Evolutionary conservation across 2,797 vertebrate genomes (phyloP).

Genomic region (Sebastes matsubarae): DNA sequence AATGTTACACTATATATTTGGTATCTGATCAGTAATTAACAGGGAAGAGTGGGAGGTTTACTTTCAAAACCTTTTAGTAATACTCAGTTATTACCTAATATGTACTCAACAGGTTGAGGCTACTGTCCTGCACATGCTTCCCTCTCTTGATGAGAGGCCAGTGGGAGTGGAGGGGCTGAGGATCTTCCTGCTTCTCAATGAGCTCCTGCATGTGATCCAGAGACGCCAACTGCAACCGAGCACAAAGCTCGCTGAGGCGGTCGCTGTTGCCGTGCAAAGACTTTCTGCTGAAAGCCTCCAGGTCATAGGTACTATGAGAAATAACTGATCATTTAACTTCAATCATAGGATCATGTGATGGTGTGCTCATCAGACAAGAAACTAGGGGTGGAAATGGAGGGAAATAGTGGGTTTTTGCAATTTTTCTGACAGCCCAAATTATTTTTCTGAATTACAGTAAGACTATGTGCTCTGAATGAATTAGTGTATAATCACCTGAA

Average conservation of each 20-base stretch:
- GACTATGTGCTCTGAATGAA: no score
- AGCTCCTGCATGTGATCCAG: conserved; percentile 60
- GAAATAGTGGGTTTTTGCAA: not conserved
- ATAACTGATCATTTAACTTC: not conserved
- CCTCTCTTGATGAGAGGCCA: conserved; percentile 35
- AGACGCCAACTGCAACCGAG: not conserved
- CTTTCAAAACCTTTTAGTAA: not conserved
- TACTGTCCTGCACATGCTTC: conserved; percentile 55
- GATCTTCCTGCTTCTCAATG: conserved; percentile 79
- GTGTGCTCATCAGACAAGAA: not conserved
- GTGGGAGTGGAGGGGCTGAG: conserved; percentile 78
- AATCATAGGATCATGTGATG: not conserved
- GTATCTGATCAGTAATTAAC: not conserved
- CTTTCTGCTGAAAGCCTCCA: conserved; percentile 54
- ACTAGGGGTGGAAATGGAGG: not conserved
- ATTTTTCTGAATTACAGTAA: no score
- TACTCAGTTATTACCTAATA: not conserved
- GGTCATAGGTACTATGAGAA: conserved; percentile 56
- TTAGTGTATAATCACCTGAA: no score
- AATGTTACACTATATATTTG: not conserved
- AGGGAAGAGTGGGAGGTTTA: not conserved
- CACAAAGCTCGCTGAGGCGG: conserved; percentile 6
- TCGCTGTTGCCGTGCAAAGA: conserved; percentile 49
- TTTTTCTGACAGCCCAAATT: no score
- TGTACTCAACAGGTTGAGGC: conserved; percentile 67